These are phyloP conservation scores for Lasioglossum calceatum DNA, from an alignment of 2,888 invertebrate genomes.

Conservation along the genomic window DNA sequence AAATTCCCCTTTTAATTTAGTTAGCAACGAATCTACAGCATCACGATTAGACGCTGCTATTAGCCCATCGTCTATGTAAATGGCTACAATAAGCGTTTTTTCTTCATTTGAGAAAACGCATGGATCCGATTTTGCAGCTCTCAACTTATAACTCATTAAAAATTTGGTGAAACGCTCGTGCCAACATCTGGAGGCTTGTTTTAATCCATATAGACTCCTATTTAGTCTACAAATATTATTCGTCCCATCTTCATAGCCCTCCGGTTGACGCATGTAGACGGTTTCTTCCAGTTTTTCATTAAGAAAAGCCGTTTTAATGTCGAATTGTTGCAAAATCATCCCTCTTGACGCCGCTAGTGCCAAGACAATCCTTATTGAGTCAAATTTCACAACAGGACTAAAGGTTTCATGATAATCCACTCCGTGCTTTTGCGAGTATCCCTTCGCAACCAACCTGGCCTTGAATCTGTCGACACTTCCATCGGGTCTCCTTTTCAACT, in stretches of 20 bases:
- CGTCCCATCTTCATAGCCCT: no score
- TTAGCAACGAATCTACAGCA: no score
- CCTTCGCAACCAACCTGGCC: no score
- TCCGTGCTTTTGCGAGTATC: neutral
- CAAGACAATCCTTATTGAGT: neutral
- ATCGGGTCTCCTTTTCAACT: neutral
- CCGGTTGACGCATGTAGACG: neutral
- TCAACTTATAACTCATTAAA: neutral
- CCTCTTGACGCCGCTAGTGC: neutral
- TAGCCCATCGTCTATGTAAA: no score
- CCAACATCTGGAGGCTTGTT: no score
- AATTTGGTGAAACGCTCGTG: neutral
- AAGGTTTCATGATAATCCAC: neutral
- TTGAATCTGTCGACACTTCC: neutral
- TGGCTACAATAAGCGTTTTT: no score
- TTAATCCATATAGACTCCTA: no score
- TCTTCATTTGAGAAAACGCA: no score
- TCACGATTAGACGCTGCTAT: no score
- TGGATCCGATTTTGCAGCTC: neutral
- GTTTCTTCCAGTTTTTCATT: neutral
- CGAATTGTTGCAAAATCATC: neutral
- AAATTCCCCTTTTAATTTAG: no score
- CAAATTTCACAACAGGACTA: neutral
- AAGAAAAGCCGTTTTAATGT: neutral
- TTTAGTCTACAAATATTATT: no score